Evolutionary conservation across 2,888 invertebrate species (phyloP).

Genomic region (Ornithoptera alexandrae): DNA sequence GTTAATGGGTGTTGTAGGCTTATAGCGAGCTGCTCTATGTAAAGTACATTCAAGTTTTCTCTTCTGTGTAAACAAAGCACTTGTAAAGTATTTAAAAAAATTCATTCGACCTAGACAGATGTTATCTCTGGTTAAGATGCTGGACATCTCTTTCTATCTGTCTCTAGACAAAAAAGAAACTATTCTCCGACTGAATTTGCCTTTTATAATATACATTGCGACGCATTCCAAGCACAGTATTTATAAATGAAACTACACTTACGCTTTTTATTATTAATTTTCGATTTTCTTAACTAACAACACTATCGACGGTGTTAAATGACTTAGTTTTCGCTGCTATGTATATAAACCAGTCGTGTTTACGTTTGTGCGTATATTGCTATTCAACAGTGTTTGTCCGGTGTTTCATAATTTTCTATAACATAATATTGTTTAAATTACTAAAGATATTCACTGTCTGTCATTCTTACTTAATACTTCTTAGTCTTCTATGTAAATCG

Average conservation of each 20-base stretch:
- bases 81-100: slow-evolving; percentile 59
- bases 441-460: too few species aligned
- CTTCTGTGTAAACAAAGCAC: slow-evolving; percentile 49
- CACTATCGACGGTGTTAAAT: slow-evolving; percentile 49
- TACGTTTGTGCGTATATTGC: slow-evolving; percentile 2
- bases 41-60: slow-evolving; percentile 66
- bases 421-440: too few species aligned
- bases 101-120: slow-evolving; percentile 46
- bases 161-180: slow-evolving; percentile 41
- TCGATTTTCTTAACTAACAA: slow-evolving; percentile 37
- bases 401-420: too few species aligned
- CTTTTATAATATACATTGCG: slow-evolving; percentile 48
- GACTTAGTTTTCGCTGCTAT: slow-evolving; percentile 26
- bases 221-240: slow-evolving; percentile 76
- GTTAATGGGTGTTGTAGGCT: slow-evolving; percentile 72
- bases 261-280: slow-evolving; percentile 55
- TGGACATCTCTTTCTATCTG: slow-evolving; percentile 57
- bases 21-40: slow-evolving; percentile 56
- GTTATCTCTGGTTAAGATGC: slow-evolving; percentile 53
- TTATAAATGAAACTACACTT: slow-evolving; percentile 48
- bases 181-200: slow-evolving; percentile 53
- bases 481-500: too few species aligned
- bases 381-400: slow-evolving; percentile 16
- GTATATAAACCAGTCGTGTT: slow-evolving; percentile 30
- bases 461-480: too few species aligned